A percentile compares a stretch with the other conserved stretches of the same genome.
Evolutionary conservation across 2,888 invertebrate species (phyloP).

Genomic region (Harmothoe impar): DNA sequence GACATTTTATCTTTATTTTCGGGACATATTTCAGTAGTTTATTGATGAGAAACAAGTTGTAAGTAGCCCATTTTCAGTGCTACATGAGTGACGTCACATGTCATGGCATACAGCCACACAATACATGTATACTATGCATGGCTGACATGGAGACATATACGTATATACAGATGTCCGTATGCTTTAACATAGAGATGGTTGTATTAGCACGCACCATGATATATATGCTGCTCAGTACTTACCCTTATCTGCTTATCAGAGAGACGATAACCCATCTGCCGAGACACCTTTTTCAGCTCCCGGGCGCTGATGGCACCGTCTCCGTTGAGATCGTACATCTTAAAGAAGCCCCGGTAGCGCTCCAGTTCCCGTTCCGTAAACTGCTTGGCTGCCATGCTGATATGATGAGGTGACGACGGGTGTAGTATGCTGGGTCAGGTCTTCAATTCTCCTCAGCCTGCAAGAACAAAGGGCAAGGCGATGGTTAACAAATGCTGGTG

Average conservation of each 20-base stretch:
- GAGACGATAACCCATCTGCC: conserved; percentile 67
- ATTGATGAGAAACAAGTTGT: too few relatives aligned
- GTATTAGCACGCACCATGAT: too few relatives aligned
- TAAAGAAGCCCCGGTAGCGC: conserved; percentile 67
- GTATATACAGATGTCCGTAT: too few relatives aligned
- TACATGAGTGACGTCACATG: too few relatives aligned
- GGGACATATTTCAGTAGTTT: too few relatives aligned
- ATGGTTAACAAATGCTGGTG: neutral
- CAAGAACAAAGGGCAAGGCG: neutral
- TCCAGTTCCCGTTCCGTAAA: conserved; percentile 67
- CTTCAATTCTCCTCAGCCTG: conserved; percentile 9
- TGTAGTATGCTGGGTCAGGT: neutral
- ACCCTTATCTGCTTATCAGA: conserved; percentile 66
- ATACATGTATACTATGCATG: too few relatives aligned
- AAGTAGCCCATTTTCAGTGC: too few relatives aligned
- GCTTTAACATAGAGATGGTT: too few relatives aligned
- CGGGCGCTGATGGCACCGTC: conserved; percentile 69
- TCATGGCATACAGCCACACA: too few relatives aligned
- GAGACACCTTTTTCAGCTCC: conserved; percentile 66
- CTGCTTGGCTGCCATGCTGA: conserved; percentile 61
- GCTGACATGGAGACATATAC: too few relatives aligned
- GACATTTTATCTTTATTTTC: too few relatives aligned
- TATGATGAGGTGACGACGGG: neutral
- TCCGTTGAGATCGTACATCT: conserved; percentile 69
- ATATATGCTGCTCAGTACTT: conserved; percentile 1